A percentile compares a stretch with the other conserved stretches of the same genome.
Conservation (phyloP, 2,888 invertebrate genomes). For the Augochlorella aurata region DNA sequence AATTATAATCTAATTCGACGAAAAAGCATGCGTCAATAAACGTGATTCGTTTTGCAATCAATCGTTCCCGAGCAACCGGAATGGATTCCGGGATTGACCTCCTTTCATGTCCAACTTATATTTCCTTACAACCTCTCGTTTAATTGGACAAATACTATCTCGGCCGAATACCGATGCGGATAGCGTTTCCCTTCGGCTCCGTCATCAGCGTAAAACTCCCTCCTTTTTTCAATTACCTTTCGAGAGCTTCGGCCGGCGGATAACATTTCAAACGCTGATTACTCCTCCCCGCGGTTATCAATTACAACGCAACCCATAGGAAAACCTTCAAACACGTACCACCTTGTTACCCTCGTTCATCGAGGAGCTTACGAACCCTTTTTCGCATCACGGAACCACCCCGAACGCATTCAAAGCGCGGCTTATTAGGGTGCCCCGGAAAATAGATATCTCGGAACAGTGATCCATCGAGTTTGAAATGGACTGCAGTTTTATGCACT, state of each 20-base stretch:
- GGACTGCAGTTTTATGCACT: no score
- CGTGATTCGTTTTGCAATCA: slow-evolving; percentile 45
- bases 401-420: neutral
- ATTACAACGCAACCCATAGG: slow-evolving; percentile 42
- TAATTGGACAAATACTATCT: slow-evolving; percentile 59
- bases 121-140: slow-evolving; percentile 59
- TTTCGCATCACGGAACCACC: neutral
- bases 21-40: slow-evolving; percentile 22
- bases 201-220: slow-evolving; percentile 24
- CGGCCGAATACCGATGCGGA: slow-evolving; percentile 48
- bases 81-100: slow-evolving; percentile 51
- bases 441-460: no score
- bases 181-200: slow-evolving; percentile 38
- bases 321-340: slow-evolving; percentile 38
- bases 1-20: slow-evolving; percentile 7
- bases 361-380: neutral
- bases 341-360: neutral
- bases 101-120: slow-evolving; percentile 54
- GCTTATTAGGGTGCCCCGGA: no score
- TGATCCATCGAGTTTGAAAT: no score
- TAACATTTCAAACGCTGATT: slow-evolving; percentile 55
- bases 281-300: slow-evolving; percentile 45
- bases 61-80: slow-evolving; percentile 32
- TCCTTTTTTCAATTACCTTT: slow-evolving; percentile 52
- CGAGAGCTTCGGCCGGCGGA: slow-evolving; percentile 35